Percentiles rank a stretch among this genome's conserved stretches.
These are phyloP conservation scores for Amphimedon queenslandica DNA, from an alignment of 37 sponge, comb jelly and placozoan genomes.

Conservation along the genomic window DNA sequence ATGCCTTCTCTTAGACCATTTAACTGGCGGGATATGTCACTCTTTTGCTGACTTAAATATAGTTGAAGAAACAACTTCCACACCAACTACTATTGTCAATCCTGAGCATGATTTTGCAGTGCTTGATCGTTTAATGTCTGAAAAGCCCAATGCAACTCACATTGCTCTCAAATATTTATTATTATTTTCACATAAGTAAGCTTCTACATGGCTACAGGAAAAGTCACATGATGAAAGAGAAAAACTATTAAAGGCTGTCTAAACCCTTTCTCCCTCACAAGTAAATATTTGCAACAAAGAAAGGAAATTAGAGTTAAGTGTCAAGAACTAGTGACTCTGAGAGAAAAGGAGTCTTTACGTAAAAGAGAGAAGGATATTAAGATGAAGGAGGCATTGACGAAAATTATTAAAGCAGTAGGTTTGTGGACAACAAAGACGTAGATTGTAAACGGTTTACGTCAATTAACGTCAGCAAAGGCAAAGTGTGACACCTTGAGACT, in stretches of 20 bases:
- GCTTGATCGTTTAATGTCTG: slow-evolving; percentile 18
- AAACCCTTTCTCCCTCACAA: slow-evolving; percentile 1
- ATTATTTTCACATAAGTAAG: slow-evolving; percentile 34
- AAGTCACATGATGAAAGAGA: slow-evolving; percentile 11
- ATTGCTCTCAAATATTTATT: slow-evolving; percentile 40
- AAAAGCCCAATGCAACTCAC: slow-evolving; percentile 49
- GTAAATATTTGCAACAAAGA: slow-evolving; percentile 1
- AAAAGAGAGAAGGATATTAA: not conserved
- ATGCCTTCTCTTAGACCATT: slow-evolving; percentile 25
- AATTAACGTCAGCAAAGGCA: slow-evolving; percentile 7
- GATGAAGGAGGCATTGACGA: slow-evolving; percentile 23
- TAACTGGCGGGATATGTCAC: slow-evolving; percentile 33
- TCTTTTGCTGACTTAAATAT: slow-evolving; percentile 8
- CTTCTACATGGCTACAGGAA: slow-evolving; percentile 17
- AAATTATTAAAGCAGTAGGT: slow-evolving; percentile 4
- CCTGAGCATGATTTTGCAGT: slow-evolving; percentile 38
- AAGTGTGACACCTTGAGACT: slow-evolving; percentile 16
- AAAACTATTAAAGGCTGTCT: slow-evolving; percentile 17
- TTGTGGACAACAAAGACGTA: slow-evolving; percentile 10
- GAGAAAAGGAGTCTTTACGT: not conserved
- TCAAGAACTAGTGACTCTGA: not conserved
- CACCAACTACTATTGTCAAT: slow-evolving; percentile 34
- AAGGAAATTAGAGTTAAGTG: slow-evolving; percentile 12
- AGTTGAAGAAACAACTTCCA: slow-evolving; percentile 5
- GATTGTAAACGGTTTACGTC: slow-evolving; percentile 3